Evolutionary conservation across 2,797 vertebrate genomes (phyloP).

Genomic region (Hafferia zeledoni): DNA sequence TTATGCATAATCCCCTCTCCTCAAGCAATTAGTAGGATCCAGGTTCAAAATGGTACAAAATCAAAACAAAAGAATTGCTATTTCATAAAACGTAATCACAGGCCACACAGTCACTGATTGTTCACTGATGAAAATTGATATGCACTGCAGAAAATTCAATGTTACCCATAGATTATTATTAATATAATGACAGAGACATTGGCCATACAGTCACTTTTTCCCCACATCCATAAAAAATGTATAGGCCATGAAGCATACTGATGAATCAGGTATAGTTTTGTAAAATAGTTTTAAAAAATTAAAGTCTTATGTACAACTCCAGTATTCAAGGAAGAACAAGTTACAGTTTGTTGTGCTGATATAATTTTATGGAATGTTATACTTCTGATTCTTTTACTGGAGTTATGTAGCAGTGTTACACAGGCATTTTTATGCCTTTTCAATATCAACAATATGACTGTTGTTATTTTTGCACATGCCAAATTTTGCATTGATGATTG

Average conservation of each 20-base stretch:
- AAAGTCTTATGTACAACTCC: not conserved
- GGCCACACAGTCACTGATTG: conserved; percentile 5
- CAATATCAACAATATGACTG: not conserved
- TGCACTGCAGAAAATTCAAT: conserved; percentile 22
- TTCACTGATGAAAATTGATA: conserved; percentile 53
- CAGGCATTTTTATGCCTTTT: not conserved
- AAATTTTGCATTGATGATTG: not conserved
- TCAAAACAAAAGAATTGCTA: conserved; percentile 42
- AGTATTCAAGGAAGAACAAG: not conserved
- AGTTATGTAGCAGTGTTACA: not conserved
- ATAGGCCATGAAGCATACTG: not conserved
- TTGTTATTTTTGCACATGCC: not conserved
- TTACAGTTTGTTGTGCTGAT: not conserved
- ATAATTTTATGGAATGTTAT: not conserved
- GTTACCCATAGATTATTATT: conserved; percentile 24
- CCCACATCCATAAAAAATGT: not conserved
- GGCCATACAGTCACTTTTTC: conserved; percentile 1
- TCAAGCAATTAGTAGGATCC: not conserved
- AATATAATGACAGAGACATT: not conserved
- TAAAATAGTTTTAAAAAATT: not conserved
- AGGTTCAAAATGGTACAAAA: conserved; percentile 20
- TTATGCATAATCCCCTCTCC: not conserved
- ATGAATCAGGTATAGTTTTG: not conserved
- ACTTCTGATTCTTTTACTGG: not conserved
- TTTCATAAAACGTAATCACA: conserved; percentile 48